Evolutionary conservation across 2,888 invertebrate species (phyloP).

Genomic region (Cephonodes hylas): DNA sequence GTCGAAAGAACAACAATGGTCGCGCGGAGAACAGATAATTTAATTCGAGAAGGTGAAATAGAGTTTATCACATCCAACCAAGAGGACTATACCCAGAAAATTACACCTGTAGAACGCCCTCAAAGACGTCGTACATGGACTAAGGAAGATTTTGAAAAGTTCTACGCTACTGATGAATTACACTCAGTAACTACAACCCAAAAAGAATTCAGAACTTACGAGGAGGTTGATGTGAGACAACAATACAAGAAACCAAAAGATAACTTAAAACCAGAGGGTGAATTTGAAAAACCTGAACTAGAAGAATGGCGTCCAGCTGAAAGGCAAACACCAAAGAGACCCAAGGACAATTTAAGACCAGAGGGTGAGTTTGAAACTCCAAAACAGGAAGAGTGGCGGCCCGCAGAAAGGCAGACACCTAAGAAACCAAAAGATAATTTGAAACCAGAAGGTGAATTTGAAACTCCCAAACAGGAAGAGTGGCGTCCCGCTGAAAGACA

Average conservation of each 20-base stretch:
- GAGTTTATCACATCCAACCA: conserved; percentile 84
- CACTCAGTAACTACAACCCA: conserved; percentile 84
- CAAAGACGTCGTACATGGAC: conserved; percentile 85
- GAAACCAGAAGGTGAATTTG: conserved; percentile 77
- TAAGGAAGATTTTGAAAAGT: conserved; percentile 86
- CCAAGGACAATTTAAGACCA: conserved; percentile 76
- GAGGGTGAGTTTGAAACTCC: conserved; percentile 78
- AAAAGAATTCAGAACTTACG: conserved; percentile 84
- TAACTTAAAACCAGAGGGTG: conserved; percentile 72
- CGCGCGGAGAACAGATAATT: conserved; percentile 83
- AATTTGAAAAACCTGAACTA: conserved; percentile 51
- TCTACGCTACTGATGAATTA: conserved; percentile 81
- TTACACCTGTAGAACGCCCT: conserved; percentile 78
- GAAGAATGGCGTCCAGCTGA: conserved; percentile 56
- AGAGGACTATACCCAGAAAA: conserved; percentile 83
- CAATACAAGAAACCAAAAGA: conserved; percentile 54
- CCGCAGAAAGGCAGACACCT: conserved; percentile 53
- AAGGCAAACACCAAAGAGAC: conserved; percentile 52
- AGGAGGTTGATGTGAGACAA: conserved; percentile 77
- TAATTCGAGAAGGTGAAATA: conserved; percentile 85
- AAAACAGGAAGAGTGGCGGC: conserved; percentile 56
- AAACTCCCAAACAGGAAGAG: conserved; percentile 56
- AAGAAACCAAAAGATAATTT: conserved; percentile 76
- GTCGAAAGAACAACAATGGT: conserved; percentile 82
- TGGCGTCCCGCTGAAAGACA: conserved; percentile 70